Base-by-base conservation (phyloP, 2,113 vertebrate species). In the Aix galericulata region DNA sequence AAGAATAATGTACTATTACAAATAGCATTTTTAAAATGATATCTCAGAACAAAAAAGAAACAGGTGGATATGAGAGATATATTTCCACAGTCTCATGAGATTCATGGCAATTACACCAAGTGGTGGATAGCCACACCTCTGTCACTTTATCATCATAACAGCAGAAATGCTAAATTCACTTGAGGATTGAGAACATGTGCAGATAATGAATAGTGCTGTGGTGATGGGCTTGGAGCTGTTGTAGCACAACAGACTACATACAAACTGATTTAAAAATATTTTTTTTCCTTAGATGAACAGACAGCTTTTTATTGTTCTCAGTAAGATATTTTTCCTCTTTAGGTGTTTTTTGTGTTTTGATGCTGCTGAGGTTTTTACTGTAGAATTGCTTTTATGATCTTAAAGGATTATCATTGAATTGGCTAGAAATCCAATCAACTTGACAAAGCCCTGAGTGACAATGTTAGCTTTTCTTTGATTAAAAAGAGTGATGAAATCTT, bases 381-480 rank as follows among this genome's bases (percentile, higher is more conserved):
- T 44, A 44, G 31, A 73, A 80, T 85, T 25, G 15, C 31, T 89
- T 85, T 78, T 77, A 46, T 93, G 34, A 82, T 81, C 1, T 80
- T 83, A 53, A 77, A 64, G 29, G 58, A 69, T 73, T 94, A 44
- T 58, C 15, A 26, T 73, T 0, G 3, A 74, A 77, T 76, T 79
- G 23, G 14, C 50, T 88, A 88, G 66, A 86, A 94, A 86, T 90
- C n/a, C 21, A 53, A 48, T 90, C 52, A 74, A 56, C 16, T 40
- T 72, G 38, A 64, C 27, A 86, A 62, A 86, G 8, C 26, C 71
- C 26, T 69, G 36, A 83, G 22, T 63, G 25, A 14, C 80, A 71
- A 60, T 69, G 17, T 76, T 86, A 92, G 44, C 64, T 91, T 94
- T 86, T 77, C 38, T 91, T 91, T 90, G 13, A 80, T 90, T 78